Conservation (phyloP, 2,797 vertebrate genomes). For the Falco naumanni region DNA sequence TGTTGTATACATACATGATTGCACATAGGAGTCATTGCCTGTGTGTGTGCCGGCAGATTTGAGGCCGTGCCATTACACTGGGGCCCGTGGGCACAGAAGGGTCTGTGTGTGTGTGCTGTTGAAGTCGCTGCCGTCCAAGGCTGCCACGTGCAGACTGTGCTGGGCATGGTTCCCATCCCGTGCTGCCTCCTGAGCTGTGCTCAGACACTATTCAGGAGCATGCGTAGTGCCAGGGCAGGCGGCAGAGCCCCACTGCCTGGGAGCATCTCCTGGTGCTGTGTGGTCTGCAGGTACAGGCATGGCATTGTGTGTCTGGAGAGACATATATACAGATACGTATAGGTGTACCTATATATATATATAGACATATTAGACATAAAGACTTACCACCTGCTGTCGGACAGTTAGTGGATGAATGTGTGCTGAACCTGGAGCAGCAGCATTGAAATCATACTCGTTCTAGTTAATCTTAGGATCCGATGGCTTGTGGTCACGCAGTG, state of each 20-base stretch:
- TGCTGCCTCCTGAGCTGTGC: neutral
- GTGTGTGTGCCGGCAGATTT: too few relatives aligned
- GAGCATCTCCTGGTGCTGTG: neutral
- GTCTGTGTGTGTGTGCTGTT: too few relatives aligned
- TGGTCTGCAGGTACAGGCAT: too few relatives aligned
- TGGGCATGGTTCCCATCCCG: neutral
- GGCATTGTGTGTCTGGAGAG: too few relatives aligned
- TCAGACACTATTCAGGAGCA: neutral
- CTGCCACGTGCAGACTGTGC: neutral
- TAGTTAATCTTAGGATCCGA: neutral
- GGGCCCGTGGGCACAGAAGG: too few relatives aligned
- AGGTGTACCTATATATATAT: too few relatives aligned
- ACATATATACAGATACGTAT: too few relatives aligned
- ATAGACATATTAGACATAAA: too few relatives aligned
- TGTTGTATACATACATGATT: fast-evolving
- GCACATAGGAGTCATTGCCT: neutral
- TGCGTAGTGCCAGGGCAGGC: neutral
- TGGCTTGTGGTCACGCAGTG: neutral
- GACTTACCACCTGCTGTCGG: fast-evolving
- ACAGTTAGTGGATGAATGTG: fast-evolving
- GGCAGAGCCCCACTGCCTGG: neutral
- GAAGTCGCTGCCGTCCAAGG: neutral
- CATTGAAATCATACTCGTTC: fast-evolving
- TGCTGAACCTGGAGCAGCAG: neutral
- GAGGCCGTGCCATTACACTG: too few relatives aligned